A percentile compares a stretch with the other conserved stretches of the same genome.
Conservation (phyloP, 2,888 invertebrate genomes). For the Sphaerophoria taeniata region DNA sequence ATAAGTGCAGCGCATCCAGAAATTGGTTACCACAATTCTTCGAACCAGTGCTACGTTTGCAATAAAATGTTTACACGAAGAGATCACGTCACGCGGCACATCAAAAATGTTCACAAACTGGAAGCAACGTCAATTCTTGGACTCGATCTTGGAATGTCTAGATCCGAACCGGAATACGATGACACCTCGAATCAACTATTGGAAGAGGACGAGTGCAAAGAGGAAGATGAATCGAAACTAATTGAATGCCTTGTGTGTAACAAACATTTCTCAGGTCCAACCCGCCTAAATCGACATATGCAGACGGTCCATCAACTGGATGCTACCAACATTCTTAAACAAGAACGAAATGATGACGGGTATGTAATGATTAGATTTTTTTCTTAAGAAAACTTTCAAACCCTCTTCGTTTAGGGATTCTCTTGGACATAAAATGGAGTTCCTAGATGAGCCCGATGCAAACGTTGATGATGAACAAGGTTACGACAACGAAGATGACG, state of each 20-base stretch:
- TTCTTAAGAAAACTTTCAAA: not conserved
- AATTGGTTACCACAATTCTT: constrained; percentile 45
- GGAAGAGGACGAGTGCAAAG: constrained; percentile 13
- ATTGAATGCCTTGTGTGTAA: constrained; percentile 31
- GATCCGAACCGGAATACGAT: not conserved
- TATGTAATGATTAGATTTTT: not conserved
- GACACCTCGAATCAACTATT: not conserved
- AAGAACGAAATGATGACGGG: constrained; percentile 15
- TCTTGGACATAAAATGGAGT: constrained; percentile 38
- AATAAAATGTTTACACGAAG: constrained; percentile 82
- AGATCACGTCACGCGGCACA: constrained; percentile 23
- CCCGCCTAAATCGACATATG: constrained; percentile 83
- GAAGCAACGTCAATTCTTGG: not conserved
- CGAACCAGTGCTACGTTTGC: constrained; percentile 81
- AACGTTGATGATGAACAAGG: constrained; percentile 50
- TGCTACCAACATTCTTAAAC: constrained; percentile 45
- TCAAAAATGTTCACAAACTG: constrained; percentile 30
- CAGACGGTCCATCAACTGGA: constrained; percentile 80
- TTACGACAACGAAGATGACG: constrained; percentile 4
- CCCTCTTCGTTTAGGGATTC: not conserved
- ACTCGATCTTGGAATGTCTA: not conserved
- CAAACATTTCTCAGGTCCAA: constrained; percentile 73
- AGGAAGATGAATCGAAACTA: not conserved
- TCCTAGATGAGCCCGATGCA: constrained; percentile 75
- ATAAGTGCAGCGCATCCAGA: constrained; percentile 76